Conservation (phyloP, 2,888 invertebrate species). For the Dryomyza anilis region DNA sequence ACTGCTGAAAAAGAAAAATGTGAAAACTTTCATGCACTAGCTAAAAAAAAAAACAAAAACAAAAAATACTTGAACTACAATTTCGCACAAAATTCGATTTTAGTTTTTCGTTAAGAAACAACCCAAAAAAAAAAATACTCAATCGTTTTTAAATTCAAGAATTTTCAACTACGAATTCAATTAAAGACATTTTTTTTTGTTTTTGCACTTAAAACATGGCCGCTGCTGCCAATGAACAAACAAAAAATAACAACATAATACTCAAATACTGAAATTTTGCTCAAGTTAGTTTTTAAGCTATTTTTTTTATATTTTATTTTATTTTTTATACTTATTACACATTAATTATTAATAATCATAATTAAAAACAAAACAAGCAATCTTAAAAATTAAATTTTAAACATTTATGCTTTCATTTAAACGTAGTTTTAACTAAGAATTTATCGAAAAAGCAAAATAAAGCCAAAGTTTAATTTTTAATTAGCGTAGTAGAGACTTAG, state of each 20-base stretch:
- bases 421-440: not conserved
- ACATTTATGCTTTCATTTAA: not conserved
- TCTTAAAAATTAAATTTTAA: too few relatives aligned
- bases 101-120: too few relatives aligned
- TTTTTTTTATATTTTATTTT: not conserved
- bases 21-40: too few relatives aligned
- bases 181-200: not conserved
- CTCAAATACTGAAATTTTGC: conserved; percentile 18
- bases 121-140: too few relatives aligned
- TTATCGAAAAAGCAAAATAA: conserved; percentile 33
- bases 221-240: not conserved
- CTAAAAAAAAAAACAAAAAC: too few relatives aligned
- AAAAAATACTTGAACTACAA: too few relatives aligned
- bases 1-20: too few relatives aligned
- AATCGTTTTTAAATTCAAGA: too few relatives aligned
- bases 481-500: conserved; percentile 24
- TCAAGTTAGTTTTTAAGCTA: conserved; percentile 12
- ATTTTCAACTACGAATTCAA: not conserved
- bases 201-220: not conserved
- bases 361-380: too few relatives aligned
- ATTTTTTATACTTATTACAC: not conserved
- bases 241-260: not conserved
- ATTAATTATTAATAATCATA: too few relatives aligned
- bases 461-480: conserved; percentile 57
- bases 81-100: too few relatives aligned